Conservation (phyloP, 2,888 invertebrate species). For the Petrolisthes cinctipes region DNA sequence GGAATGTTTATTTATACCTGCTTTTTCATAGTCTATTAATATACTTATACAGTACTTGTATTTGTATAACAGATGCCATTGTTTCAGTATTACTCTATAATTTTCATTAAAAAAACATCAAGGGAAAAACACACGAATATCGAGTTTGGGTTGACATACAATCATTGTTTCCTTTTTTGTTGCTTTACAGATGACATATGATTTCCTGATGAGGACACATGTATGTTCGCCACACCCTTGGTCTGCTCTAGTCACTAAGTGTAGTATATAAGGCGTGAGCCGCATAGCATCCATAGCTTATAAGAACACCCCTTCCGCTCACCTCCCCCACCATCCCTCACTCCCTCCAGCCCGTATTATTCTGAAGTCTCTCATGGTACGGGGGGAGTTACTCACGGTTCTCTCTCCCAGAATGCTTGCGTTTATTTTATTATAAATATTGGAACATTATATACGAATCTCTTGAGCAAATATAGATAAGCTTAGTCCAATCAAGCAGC, state of each 20-base stretch:
- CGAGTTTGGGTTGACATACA: constrained; percentile 13
- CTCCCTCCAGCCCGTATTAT: not conserved
- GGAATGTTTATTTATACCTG: not conserved
- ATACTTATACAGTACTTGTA: not conserved
- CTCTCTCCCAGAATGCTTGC: too few species aligned
- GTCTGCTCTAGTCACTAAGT: constrained; percentile 37
- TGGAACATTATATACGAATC: too few species aligned
- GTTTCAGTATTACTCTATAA: not conserved
- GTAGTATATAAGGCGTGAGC: constrained; percentile 37
- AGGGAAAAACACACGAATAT: not conserved
- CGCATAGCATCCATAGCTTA: constrained; percentile 15
- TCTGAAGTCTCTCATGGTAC: too few species aligned
- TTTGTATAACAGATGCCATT: not conserved
- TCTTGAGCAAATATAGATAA: too few species aligned
- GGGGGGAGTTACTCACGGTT: too few species aligned
- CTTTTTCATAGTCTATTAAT: not conserved
- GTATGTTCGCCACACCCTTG: constrained; percentile 45
- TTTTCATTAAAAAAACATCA: not conserved
- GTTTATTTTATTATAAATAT: too few species aligned
- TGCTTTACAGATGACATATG: constrained; percentile 52
- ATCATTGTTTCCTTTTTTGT: constrained; percentile 40
- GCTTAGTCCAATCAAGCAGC: too few species aligned
- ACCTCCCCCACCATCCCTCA: not conserved
- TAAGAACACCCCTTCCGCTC: not conserved
- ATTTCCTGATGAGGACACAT: constrained; percentile 48